A percentile compares a stretch with the other conserved stretches of the same genome.
phyloP scores from a whole-genome alignment of 2,888 invertebrate genomes.

The Coleophora flavipennella region DNA sequence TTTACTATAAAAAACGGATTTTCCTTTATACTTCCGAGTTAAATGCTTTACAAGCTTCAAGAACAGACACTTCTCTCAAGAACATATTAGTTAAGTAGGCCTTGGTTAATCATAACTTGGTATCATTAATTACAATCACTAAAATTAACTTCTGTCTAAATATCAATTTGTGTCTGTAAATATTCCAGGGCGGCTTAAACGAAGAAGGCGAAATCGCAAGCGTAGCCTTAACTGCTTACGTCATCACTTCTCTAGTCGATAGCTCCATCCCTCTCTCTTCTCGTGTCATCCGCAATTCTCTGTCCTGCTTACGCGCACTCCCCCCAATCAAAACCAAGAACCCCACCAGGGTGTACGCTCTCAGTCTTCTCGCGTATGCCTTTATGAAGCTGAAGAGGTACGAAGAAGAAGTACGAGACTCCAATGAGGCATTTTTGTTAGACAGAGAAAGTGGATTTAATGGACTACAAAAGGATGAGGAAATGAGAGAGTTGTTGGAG shows the following conservation, averaged over 20 bases:
- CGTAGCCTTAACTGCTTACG: constrained; percentile 79
- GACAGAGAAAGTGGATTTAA: constrained; percentile 17
- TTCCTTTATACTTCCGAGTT: too few species aligned
- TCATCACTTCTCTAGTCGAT: constrained; percentile 76
- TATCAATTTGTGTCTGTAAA: too few species aligned
- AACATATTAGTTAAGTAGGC: too few species aligned
- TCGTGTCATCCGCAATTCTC: constrained; percentile 65
- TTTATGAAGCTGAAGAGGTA: constrained; percentile 39
- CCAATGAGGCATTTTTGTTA: constrained; percentile 30
- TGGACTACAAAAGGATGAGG: constrained; percentile 39
- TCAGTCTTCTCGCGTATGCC: constrained; percentile 43
- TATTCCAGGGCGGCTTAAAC: constrained; percentile 63
- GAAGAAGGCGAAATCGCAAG: constrained; percentile 67
- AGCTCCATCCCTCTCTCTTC: constrained; percentile 62
- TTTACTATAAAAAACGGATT: too few species aligned
- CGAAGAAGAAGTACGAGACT: constrained; percentile 36
- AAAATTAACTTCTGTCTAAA: too few species aligned
- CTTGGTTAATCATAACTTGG: too few species aligned
- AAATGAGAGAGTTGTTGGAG: constrained; percentile 33
- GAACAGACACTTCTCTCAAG: too few species aligned
- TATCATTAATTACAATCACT: too few species aligned
- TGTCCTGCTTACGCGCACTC: constrained; percentile 72
- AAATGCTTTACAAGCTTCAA: too few species aligned
- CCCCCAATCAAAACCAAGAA: constrained; percentile 35
- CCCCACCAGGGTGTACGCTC: constrained; percentile 40